phyloP scores from a whole-genome alignment of 2,113 vertebrate genomes.

The Pterocles gutturalis region DNA sequence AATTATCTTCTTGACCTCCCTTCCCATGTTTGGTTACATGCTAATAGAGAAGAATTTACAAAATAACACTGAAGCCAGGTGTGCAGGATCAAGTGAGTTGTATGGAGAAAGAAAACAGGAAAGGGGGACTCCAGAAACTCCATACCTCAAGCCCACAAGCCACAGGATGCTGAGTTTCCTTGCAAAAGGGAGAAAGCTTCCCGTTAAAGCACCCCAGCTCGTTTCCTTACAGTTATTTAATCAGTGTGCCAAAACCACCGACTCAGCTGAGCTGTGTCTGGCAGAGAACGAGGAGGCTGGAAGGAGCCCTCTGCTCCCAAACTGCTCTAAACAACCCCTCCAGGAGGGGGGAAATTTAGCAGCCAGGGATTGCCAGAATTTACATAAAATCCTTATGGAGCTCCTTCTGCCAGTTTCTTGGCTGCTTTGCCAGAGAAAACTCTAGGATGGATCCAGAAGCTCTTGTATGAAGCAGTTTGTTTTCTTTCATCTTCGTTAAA shows the following conservation, averaged over 20 bases:
- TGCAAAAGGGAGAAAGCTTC: not conserved
- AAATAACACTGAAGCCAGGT: accelerated
- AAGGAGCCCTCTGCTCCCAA: not conserved
- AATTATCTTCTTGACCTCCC: not conserved
- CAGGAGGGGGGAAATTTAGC: not conserved
- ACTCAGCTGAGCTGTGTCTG: not conserved
- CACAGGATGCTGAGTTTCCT: not conserved
- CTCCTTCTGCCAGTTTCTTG: not conserved
- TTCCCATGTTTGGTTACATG: not conserved
- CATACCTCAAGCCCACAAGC: accelerated
- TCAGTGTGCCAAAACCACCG: not conserved
- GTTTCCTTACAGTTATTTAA: not conserved
- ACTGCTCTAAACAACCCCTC: not conserved
- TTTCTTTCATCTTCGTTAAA: not conserved
- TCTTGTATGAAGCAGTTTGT: not conserved
- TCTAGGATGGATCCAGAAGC: not conserved
- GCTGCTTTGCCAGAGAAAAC: not conserved
- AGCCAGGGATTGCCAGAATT: not conserved
- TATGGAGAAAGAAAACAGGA: not conserved
- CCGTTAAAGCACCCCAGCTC: not conserved
- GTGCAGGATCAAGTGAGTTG: not conserved
- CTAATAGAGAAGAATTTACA: not conserved
- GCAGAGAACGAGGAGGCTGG: not conserved
- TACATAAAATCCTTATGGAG: not conserved
- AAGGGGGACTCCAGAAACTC: not conserved